Conservation (phyloP, 2,113 vertebrate species). For the Chelonoidis abingdonii region DNA sequence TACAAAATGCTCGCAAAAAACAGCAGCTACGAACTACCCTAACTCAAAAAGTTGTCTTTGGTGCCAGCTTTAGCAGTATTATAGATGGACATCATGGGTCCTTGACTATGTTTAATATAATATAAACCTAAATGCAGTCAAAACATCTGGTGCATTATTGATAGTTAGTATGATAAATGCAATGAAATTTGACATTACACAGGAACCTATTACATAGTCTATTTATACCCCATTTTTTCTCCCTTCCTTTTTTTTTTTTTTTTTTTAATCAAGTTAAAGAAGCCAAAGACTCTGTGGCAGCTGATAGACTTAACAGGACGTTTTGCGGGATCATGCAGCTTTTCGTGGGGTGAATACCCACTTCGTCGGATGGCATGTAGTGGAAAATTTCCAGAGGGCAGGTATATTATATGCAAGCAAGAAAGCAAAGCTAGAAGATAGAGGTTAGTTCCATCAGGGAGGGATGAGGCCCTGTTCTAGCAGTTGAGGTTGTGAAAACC, state of each 20-base stretch:
- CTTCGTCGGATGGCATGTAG: too few species aligned
- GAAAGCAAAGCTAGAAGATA: too few species aligned
- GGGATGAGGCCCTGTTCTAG: too few species aligned
- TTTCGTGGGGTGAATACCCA: too few species aligned
- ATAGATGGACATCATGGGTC: constrained; percentile 52
- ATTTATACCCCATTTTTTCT: not conserved
- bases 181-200: constrained; percentile 53
- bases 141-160: constrained; percentile 70
- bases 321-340: too few species aligned
- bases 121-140: constrained; percentile 58
- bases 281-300: too few species aligned
- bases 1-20: not conserved
- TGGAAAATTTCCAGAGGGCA: too few species aligned
- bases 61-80: constrained; percentile 25
- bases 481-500: too few species aligned
- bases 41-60: not conserved
- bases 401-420: too few species aligned
- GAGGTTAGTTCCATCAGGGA: too few species aligned
- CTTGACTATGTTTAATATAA: constrained; percentile 67
- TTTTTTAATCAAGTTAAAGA: not conserved
- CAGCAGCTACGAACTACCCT: not conserved
- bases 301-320: too few species aligned
- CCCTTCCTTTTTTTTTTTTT: not conserved
- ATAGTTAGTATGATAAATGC: constrained; percentile 53
- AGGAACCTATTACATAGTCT: constrained; percentile 26